Evolutionary conservation across 2,888 invertebrate genomes (phyloP).

Genomic region (Caenorhabditis uteleia): DNA sequence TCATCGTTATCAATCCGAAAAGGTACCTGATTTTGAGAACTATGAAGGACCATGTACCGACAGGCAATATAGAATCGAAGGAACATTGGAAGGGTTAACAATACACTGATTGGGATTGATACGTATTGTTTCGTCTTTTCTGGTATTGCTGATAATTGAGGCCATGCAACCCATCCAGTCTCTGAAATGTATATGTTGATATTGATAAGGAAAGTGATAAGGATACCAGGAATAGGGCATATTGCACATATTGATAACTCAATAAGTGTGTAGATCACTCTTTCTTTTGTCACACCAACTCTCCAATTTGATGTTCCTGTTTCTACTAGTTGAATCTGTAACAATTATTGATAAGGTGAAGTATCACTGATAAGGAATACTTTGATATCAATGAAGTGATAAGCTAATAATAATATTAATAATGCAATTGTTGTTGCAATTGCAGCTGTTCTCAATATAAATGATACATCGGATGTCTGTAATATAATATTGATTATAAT

Average conservation of each 20-base stretch:
- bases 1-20: neutral
- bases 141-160: constrained; percentile 40
- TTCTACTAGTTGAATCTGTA: constrained; percentile 98
- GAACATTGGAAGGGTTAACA: constrained; percentile 98
- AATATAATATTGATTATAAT: neutral
- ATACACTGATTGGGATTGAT: constrained; percentile 80
- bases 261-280: constrained; percentile 78
- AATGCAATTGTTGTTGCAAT: constrained; percentile 92
- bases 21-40: constrained; percentile 80
- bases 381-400: constrained; percentile 99
- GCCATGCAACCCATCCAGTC: constrained; percentile 46
- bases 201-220: neutral
- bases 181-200: too few species aligned
- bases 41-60: constrained; percentile 97
- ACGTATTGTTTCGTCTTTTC: constrained; percentile 31
- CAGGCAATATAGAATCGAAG: constrained; percentile 97
- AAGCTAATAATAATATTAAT: constrained; percentile 96
- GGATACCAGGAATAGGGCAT: constrained; percentile 71
- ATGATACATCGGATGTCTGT: constrained; percentile 15
- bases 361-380: constrained; percentile 74
- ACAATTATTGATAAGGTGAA: too few species aligned
- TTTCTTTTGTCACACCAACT: constrained; percentile 97
- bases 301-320: constrained; percentile 99
- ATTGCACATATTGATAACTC: constrained; percentile 95
- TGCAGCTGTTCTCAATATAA: constrained; percentile 41